Conservation (phyloP, 1,140 invertebrate species). For the Lanistes nyassanus region DNA sequence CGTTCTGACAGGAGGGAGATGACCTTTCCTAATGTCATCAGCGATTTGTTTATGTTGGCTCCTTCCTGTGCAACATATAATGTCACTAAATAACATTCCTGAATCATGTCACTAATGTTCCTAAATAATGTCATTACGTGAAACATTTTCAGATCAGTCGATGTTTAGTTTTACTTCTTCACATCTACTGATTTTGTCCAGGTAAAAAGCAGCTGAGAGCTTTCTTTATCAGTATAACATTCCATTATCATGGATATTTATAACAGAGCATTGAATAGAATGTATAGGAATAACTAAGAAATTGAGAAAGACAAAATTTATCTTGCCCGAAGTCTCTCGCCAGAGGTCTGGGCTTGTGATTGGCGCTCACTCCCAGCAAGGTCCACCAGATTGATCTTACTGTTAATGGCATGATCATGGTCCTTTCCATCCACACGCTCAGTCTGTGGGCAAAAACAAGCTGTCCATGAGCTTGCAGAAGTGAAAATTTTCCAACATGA, state of each 20-base stretch:
- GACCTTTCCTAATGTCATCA: slow-evolving; percentile 86
- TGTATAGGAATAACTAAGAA: neutral
- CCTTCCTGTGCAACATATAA: slow-evolving; percentile 77
- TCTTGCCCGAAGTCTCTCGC: slow-evolving; percentile 76
- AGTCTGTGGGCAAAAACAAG: slow-evolving; percentile 39
- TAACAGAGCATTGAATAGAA: neutral
- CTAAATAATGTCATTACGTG: too few species aligned
- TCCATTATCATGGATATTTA: too few species aligned
- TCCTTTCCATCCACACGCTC: slow-evolving; percentile 63
- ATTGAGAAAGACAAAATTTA: too few species aligned
- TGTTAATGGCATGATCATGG: slow-evolving; percentile 68
- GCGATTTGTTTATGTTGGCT: slow-evolving; percentile 80
- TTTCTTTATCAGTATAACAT: too few species aligned
- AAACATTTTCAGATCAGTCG: too few species aligned
- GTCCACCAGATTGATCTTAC: slow-evolving; percentile 86
- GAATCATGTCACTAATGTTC: too few species aligned
- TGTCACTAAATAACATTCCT: too few species aligned
- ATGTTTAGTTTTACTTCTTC: too few species aligned
- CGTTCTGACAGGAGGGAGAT: slow-evolving; percentile 75
- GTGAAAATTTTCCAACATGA: too few species aligned
- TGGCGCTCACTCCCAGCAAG: slow-evolving; percentile 87
- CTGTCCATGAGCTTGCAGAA: too few species aligned
- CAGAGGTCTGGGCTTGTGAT: slow-evolving; percentile 79
- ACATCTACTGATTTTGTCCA: too few species aligned
- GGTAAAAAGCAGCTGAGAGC: too few species aligned